Percentiles rank a stretch among this genome's conserved stretches.
These are phyloP conservation scores for Meles meles DNA, from an alignment of 2,113 vertebrate genomes.

Conservation along the genomic window DNA sequence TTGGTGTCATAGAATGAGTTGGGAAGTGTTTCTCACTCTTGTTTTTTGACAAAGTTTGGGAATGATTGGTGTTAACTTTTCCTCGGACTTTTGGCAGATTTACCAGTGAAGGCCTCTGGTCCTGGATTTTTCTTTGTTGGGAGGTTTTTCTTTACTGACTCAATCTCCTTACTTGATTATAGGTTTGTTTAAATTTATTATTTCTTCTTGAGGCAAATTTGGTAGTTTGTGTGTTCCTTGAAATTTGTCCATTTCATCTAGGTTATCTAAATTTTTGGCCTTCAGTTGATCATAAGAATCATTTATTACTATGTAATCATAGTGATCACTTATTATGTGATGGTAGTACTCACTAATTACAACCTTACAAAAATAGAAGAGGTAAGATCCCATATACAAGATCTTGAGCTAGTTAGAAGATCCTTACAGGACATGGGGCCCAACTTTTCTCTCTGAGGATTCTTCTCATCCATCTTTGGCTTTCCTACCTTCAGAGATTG, in stretches of 20 bases:
- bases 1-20: background rate
- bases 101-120: background rate
- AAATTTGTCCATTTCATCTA: background rate
- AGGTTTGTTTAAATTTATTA: background rate
- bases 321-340: background rate
- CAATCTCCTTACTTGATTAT: background rate
- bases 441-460: background rate
- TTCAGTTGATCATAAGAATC: background rate
- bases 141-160: background rate
- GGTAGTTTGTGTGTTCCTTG: background rate
- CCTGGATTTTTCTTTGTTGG: background rate
- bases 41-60: background rate
- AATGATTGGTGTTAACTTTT: background rate
- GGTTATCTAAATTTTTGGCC: background rate
- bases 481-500: background rate
- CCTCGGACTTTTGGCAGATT: background rate
- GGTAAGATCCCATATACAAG: background rate
- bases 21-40: background rate
- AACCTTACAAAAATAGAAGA: background rate
- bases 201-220: background rate
- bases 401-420: background rate
- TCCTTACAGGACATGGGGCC: background rate
- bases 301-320: background rate
- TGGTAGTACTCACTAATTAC: background rate
- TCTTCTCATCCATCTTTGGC: background rate